A percentile compares a stretch with the other conserved stretches of the same genome.
Conservation (phyloP, 2,113 vertebrate genomes). For the Salvelinus fontinalis region DNA sequence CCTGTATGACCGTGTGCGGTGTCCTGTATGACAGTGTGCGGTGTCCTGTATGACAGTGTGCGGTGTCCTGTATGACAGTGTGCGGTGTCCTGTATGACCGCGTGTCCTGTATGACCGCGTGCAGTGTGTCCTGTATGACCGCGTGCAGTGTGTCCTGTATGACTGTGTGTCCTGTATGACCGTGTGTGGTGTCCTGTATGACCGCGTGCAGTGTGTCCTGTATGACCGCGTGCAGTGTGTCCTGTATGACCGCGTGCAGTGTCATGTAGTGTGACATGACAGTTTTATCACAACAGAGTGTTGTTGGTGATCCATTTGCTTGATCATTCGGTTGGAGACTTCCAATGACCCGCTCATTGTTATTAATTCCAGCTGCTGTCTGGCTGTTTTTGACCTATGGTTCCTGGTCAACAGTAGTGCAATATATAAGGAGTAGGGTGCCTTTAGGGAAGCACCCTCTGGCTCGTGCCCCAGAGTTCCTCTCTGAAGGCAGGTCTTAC, state of each 20-base stretch:
- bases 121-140: too few relatives aligned
- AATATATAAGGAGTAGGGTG: background rate
- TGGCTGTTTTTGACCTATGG: background rate
- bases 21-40: background rate
- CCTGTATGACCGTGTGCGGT: background rate
- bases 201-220: too few relatives aligned
- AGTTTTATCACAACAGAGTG: background rate
- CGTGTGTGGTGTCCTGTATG: too few relatives aligned
- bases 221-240: background rate
- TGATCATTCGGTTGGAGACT: background rate
- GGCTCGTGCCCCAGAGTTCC: too few relatives aligned
- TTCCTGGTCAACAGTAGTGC: too few relatives aligned
- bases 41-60: background rate
- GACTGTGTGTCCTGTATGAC: too few relatives aligned
- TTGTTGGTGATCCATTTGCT: background rate
- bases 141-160: too few relatives aligned
- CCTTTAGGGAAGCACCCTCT: too few relatives aligned
- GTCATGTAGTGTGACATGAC: background rate
- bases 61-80: background rate
- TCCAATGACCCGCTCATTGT: background rate
- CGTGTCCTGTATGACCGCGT: too few relatives aligned
- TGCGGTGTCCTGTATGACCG: too few relatives aligned
- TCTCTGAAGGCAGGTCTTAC: background rate
- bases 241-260: background rate
- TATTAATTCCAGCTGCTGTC: background rate